Evolutionary conservation across 2,113 vertebrate genomes (phyloP), one percentile per base, ranked within the genome.

Genomic region (Nothobranchius furzeri): DNA sequence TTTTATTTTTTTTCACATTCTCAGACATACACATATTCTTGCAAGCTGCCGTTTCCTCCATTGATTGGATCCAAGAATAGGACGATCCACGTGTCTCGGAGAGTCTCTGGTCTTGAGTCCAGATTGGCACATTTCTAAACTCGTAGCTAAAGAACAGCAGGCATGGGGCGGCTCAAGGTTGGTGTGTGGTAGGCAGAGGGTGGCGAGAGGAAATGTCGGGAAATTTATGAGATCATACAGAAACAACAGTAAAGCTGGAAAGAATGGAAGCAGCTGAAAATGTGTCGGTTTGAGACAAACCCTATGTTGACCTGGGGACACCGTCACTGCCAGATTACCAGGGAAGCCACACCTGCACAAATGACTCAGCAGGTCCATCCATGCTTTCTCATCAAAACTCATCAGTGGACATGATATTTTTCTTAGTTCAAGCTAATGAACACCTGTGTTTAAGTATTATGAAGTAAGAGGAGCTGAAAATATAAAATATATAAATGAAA

Each of bases 81-180:
- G 76, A 85, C 86, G 78, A 70, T 68, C 63, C 73, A 77, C 72
- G 82, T 86, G 59, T 70, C 72, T 67, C 54, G 1, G 42, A 77
- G 72, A 74, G 30, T 66, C 63, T 74, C 69, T 40, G 71, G 66
- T 76, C 77, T 77, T 1, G 3, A 65, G 68, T 79, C 74, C 69
- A 57, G 63, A 59, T 58, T 78, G 78, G 66, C 77, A 83, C 70
- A 67, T 80, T 73, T 72, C 51, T 75, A 42, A 43, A 58, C 68
- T 43, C 52, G 25, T 61, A 70, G 69, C 75, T 46, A 56, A 84
- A 63, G 68, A 67, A 55, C 77, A 70, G 73, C 64, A 57, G 47
- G 66, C 64, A 13, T 49, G 10, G 25, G 54, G 65, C 52, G 7
- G 9, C 43, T 76, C 67, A 25, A 56, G 37, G 61, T 79, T 71